Evolutionary conservation across 1,140 invertebrate genomes (phyloP).

Genomic region (Scaptodrosophila lebanonensis): DNA sequence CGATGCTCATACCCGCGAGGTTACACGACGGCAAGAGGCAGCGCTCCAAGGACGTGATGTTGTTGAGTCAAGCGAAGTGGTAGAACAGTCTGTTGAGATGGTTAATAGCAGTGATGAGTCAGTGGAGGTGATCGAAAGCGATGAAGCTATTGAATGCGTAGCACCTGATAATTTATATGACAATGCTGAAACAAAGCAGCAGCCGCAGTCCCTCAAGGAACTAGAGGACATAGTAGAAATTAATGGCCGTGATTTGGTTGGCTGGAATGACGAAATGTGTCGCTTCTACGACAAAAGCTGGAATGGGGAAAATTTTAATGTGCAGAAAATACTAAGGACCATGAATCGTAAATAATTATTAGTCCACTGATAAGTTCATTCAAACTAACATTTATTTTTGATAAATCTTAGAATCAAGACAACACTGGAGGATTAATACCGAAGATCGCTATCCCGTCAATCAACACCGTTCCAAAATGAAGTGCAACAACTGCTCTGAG

Average conservation of each 20-base stretch:
- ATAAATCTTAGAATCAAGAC: slow-evolving; percentile 10
- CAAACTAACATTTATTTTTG: background rate
- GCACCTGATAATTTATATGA: slow-evolving; percentile 1
- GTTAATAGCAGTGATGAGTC: no score
- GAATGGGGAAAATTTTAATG: slow-evolving; percentile 80
- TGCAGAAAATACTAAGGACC: slow-evolving; percentile 67
- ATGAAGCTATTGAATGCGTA: no score
- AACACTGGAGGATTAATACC: slow-evolving; percentile 48
- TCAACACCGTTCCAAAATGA: slow-evolving; percentile 58
- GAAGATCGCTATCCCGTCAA: slow-evolving; percentile 71
- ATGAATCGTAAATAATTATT: slow-evolving; percentile 21
- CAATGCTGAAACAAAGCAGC: background rate
- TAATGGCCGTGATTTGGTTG: slow-evolving; percentile 36
- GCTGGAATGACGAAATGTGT: slow-evolving; percentile 79
- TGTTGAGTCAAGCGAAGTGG: no score
- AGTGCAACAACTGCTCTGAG: slow-evolving; percentile 80
- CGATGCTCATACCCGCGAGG: slow-evolving; percentile 12
- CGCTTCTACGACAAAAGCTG: slow-evolving; percentile 82
- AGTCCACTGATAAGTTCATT: slow-evolving; percentile 21
- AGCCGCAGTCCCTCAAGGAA: slow-evolving; percentile 25
- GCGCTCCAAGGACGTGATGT: no score
- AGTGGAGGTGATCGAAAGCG: background rate
- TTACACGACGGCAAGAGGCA: no score
- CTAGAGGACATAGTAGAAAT: slow-evolving; percentile 16
- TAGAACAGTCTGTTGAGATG: background rate